Evolutionary conservation across 92 coral and sea anemone genomes (phyloP).

Genomic region (Paragorgia papillata): DNA sequence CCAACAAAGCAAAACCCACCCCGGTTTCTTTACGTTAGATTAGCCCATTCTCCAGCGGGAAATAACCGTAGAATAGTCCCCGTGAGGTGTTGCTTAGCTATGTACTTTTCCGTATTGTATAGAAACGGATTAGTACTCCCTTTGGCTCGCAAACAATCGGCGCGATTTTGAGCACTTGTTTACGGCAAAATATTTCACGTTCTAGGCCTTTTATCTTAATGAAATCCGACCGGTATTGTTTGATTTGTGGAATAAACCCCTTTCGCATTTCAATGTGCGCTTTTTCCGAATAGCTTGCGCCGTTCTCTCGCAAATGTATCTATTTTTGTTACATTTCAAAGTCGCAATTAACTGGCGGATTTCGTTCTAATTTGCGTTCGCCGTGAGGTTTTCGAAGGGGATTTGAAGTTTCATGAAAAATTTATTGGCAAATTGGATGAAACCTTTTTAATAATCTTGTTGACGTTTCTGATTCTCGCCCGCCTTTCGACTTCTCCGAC

Average conservation of each 20-base stretch:
- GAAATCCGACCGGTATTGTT: neutral
- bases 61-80: neutral
- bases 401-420: slow-evolving; percentile 9
- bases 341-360: slow-evolving; percentile 22
- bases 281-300: neutral
- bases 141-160: too few relatives aligned
- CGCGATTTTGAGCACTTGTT: neutral
- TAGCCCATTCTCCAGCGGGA: neutral
- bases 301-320: neutral
- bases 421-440: slow-evolving; percentile 15
- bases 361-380: slow-evolving; percentile 12
- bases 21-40: neutral
- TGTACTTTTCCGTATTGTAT: neutral
- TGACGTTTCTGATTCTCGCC: slow-evolving; percentile 11
- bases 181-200: slow-evolving; percentile 6
- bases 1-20: neutral
- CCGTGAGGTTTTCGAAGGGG: neutral
- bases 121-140: neutral
- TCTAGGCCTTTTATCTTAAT: neutral
- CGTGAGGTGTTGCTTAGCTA: neutral
- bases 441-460: slow-evolving; percentile 15
- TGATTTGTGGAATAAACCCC: too few relatives aligned
- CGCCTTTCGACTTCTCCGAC: neutral
- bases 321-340: slow-evolving; percentile 22
- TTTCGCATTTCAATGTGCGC: too few relatives aligned